A percentile compares a stretch with the other conserved stretches of the same genome.
Evolutionary conservation across 2,113 vertebrate genomes (phyloP).

Genomic region (Microcebus jonahi): DNA sequence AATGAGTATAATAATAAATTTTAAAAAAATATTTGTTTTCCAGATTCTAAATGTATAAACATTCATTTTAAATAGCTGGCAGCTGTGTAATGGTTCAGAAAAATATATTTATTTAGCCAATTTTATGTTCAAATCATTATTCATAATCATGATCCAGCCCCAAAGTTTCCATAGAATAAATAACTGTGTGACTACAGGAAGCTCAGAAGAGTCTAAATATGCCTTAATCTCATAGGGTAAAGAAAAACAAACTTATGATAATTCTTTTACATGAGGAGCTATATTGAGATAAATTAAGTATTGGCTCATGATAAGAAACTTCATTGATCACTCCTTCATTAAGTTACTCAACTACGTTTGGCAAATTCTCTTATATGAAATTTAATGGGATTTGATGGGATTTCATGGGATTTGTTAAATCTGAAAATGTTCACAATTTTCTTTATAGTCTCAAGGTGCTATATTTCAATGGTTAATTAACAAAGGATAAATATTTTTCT

Average conservation of each 20-base stretch:
- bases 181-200: neutral
- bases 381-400: neutral
- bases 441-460: neutral
- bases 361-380: neutral
- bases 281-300: neutral
- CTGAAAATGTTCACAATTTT: neutral
- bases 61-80: slow-evolving; percentile 41
- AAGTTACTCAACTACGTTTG: neutral
- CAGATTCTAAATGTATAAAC: slow-evolving; percentile 38
- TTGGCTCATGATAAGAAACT: neutral
- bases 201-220: neutral
- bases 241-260: neutral
- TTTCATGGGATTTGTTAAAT: neutral
- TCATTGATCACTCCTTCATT: neutral
- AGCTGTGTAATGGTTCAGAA: slow-evolving; percentile 22
- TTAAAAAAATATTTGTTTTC: slow-evolving; percentile 10
- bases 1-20: slow-evolving; percentile 41
- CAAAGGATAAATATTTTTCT: neutral
- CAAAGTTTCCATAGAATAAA: neutral
- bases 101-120: slow-evolving; percentile 19
- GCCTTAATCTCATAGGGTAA: neutral
- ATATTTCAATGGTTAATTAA: neutral
- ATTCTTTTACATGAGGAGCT: neutral
- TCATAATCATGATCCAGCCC: neutral
- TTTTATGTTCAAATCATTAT: slow-evolving; percentile 43